phyloP scores from a whole-genome alignment of 1,140 invertebrate species.

The Thaumetopoea pityocampa region DNA sequence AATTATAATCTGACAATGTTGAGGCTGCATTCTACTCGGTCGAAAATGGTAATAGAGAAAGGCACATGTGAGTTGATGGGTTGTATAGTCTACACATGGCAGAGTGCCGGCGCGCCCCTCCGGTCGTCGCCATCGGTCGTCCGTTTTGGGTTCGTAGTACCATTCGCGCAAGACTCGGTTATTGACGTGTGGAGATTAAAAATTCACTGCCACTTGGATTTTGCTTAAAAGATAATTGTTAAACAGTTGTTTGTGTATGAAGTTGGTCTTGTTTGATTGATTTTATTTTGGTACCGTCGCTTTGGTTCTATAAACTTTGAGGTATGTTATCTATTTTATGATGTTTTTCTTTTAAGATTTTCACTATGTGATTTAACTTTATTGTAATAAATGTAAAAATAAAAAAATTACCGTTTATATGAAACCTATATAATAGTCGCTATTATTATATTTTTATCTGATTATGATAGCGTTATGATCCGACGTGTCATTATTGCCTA shows the following conservation, averaged over 20 bases:
- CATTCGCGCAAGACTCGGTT: slow-evolving; percentile 35
- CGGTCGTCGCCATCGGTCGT: slow-evolving; percentile 26
- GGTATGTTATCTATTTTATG: no score
- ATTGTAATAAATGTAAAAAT: no score
- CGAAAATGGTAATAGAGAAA: slow-evolving; percentile 34
- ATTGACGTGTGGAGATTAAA: slow-evolving; percentile 34
- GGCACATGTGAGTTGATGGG: slow-evolving; percentile 38
- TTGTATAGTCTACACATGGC: slow-evolving; percentile 36
- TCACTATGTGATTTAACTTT: no score
- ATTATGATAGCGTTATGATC: no score
- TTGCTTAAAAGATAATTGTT: slow-evolving; percentile 10
- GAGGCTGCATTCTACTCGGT: slow-evolving; percentile 21
- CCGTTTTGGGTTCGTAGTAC: slow-evolving; percentile 48
- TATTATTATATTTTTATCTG: no score
- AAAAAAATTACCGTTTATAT: no score
- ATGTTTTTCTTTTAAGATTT: no score
- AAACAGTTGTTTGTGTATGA: slow-evolving; percentile 11
- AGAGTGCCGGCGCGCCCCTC: slow-evolving; percentile 40
- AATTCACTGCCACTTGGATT: slow-evolving; percentile 8
- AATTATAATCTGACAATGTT: slow-evolving; percentile 42
- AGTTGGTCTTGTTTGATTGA: slow-evolving; percentile 5
- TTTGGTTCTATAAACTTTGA: slow-evolving; percentile 27
- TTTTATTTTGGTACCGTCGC: slow-evolving; percentile 5
- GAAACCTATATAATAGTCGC: no score
- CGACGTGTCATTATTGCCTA: no score